Evolutionary conservation across 1,140 invertebrate species (phyloP).

Genomic region (Ptiloglossa arizonensis): DNA sequence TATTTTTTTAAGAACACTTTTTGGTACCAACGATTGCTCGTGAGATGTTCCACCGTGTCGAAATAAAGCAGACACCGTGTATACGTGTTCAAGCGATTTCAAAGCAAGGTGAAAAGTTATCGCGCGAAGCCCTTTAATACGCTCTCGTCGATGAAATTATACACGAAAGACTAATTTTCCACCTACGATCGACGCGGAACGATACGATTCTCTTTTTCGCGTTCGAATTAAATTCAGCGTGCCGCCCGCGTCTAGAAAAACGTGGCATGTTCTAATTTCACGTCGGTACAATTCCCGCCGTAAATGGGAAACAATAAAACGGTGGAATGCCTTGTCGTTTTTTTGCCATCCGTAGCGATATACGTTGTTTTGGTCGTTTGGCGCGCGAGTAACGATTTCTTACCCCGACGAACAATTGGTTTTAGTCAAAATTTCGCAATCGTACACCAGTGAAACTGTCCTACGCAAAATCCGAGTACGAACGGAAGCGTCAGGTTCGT

Average conservation of each 20-base stretch:
- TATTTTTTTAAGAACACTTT: too few relatives aligned
- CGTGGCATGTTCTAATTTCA: constrained; percentile 14
- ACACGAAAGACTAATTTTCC: background rate
- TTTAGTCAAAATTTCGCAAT: background rate
- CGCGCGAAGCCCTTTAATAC: too few relatives aligned
- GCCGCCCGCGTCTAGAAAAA: background rate
- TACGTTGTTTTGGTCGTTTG: background rate
- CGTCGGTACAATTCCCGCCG: background rate
- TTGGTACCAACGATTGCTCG: too few relatives aligned
- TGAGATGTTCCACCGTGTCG: too few relatives aligned
- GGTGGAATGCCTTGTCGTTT: background rate
- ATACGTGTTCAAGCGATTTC: background rate
- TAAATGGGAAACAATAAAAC: constrained; percentile 8
- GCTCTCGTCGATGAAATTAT: too few relatives aligned
- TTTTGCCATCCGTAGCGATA: background rate
- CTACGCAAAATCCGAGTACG: background rate
- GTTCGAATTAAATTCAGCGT: background rate
- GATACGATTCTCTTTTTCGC: background rate
- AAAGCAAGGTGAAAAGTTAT: too few relatives aligned
- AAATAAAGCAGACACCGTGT: too few relatives aligned
- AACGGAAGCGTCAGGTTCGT: background rate
- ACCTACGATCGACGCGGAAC: background rate
- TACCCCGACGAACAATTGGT: background rate
- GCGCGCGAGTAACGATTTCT: background rate
- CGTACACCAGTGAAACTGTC: background rate